phyloP scores from a whole-genome alignment of 2,797 vertebrate species.

The Pelodytes ibericus region DNA sequence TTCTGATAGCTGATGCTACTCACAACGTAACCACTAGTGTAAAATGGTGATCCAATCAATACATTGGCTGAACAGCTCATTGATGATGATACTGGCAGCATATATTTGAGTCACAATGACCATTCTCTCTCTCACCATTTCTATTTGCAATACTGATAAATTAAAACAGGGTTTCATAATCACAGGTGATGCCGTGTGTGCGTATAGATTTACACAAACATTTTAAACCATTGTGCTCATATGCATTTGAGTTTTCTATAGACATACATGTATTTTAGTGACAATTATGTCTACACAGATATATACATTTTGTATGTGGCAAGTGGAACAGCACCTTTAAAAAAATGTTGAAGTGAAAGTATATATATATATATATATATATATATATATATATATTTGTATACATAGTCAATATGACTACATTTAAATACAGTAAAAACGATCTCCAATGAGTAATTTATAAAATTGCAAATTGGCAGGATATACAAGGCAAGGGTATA shows the following conservation, averaged over 20 bases:
- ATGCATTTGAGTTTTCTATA: too few relatives aligned
- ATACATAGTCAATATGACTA: slow-evolving; percentile 80
- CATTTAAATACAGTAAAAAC: slow-evolving; percentile 63
- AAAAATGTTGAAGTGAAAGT: slow-evolving; percentile 53
- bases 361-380: slow-evolving; percentile 16
- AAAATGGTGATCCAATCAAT: too few relatives aligned
- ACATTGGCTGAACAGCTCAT: too few relatives aligned
- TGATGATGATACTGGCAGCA: too few relatives aligned
- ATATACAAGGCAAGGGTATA: slow-evolving; percentile 65
- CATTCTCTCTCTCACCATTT: neutral
- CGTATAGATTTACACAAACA: neutral
- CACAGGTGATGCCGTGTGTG: neutral
- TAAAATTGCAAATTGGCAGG: slow-evolving; percentile 66
- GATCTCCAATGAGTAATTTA: slow-evolving; percentile 72
- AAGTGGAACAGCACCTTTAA: slow-evolving; percentile 55
- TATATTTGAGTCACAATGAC: neutral
- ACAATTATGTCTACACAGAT: slow-evolving; percentile 24
- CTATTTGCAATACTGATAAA: neutral
- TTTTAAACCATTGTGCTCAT: too few relatives aligned
- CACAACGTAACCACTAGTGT: too few relatives aligned
- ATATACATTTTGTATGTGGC: slow-evolving; percentile 54
- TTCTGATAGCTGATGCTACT: too few relatives aligned
- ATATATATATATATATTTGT: slow-evolving; percentile 48
- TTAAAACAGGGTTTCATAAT: neutral
- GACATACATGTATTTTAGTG: too few relatives aligned